These are phyloP conservation scores for Poicephalus gulielmi DNA, from an alignment of 2,113 vertebrate genomes.

Conservation along the genomic window DNA sequence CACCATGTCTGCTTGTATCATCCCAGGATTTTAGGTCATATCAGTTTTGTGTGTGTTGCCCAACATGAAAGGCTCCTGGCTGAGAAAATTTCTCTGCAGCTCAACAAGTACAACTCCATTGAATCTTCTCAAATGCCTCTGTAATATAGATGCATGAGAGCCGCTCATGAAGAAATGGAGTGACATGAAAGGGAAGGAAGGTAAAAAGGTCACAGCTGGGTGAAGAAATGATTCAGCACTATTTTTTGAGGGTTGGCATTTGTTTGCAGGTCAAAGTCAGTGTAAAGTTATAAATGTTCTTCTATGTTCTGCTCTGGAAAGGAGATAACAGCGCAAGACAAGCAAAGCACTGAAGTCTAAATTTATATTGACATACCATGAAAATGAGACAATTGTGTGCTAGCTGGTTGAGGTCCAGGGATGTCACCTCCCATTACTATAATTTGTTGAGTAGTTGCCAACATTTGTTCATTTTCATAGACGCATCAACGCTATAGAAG, in stretches of 20 bases:
- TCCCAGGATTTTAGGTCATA: neutral
- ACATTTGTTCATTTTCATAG: slow-evolving; percentile 25
- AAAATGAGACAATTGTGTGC: slow-evolving; percentile 54
- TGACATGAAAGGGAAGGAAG: neutral
- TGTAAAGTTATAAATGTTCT: neutral
- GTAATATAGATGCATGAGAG: neutral
- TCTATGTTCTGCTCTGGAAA: neutral
- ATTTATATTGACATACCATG: slow-evolving; percentile 46
- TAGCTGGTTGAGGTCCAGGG: slow-evolving; percentile 26
- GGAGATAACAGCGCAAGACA: neutral
- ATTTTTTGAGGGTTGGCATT: neutral
- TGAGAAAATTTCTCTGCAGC: neutral
- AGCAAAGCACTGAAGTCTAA: slow-evolving; percentile 3
- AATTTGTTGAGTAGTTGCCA: slow-evolving; percentile 36
- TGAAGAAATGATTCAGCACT: neutral
- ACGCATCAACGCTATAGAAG: neutral
- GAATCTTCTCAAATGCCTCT: neutral
- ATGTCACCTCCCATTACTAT: slow-evolving; percentile 30
- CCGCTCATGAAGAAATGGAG: neutral
- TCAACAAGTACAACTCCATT: neutral
- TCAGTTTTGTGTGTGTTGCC: neutral
- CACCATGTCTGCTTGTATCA: neutral
- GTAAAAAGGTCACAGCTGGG: neutral
- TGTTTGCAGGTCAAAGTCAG: slow-evolving; percentile 41
- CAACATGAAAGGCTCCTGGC: neutral